Conservation (phyloP, 2,888 invertebrate species). For the Germaria angustata region DNA sequence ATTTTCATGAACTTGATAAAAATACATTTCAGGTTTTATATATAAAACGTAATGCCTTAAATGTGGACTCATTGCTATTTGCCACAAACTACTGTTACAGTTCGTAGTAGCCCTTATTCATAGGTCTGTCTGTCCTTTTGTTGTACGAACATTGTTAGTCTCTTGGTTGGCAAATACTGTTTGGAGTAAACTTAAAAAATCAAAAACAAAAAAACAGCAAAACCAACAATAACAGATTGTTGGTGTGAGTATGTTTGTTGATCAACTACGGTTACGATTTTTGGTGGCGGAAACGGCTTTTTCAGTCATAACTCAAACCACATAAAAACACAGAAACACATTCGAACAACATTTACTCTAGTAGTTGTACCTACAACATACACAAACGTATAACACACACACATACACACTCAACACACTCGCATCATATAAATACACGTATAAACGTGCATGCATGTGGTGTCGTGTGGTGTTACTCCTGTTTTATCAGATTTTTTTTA, state of each 20-base stretch:
- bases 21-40: too few relatives aligned
- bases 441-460: not conserved
- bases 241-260: conserved; percentile 33
- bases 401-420: not conserved
- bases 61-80: not conserved
- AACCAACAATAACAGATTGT: not conserved
- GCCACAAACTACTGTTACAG: conserved; percentile 40
- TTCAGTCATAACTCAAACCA: conserved; percentile 68
- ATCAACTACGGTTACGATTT: conserved; percentile 54
- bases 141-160: not conserved
- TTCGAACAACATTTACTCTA: conserved; percentile 51
- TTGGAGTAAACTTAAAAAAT: conserved; percentile 40
- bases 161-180: conserved; percentile 38
- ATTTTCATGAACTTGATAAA: too few relatives aligned
- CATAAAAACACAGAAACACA: conserved; percentile 26
- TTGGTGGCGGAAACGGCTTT: conserved; percentile 54
- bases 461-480: conserved; percentile 39
- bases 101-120: not conserved
- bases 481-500: conserved; percentile 40
- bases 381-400: not conserved
- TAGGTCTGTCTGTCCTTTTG: not conserved
- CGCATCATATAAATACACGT: not conserved
- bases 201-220: not conserved
- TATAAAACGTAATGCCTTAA: too few relatives aligned
- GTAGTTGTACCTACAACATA: not conserved